Percentiles rank a stretch among this genome's conserved stretches.
These are phyloP conservation scores for Semicossyphus pulcher DNA, from an alignment of 2,113 vertebrate species.

Conservation along the genomic window DNA sequence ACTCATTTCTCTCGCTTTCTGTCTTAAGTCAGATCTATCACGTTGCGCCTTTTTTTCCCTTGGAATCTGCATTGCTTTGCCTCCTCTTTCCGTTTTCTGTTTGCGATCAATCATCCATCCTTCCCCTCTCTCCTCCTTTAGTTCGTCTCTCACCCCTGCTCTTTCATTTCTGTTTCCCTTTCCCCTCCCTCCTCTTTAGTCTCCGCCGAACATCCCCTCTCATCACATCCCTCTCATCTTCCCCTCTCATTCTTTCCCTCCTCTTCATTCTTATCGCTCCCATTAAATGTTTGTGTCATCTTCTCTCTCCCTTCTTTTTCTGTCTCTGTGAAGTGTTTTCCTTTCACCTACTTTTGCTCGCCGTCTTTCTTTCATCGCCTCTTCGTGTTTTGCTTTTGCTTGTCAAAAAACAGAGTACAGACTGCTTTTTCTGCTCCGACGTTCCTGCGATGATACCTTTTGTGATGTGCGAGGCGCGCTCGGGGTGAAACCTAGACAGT, in stretches of 20 bases:
- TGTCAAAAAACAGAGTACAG: slow-evolving; percentile 49
- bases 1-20: neutral
- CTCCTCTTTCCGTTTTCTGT: slow-evolving; percentile 34
- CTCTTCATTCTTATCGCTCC: slow-evolving; percentile 21
- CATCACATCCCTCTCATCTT: slow-evolving; percentile 24
- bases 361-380: slow-evolving; percentile 15
- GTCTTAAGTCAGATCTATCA: slow-evolving; percentile 4
- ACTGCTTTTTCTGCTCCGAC: slow-evolving; percentile 20
- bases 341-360: slow-evolving; percentile 1
- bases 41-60: slow-evolving; percentile 1
- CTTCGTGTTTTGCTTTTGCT: slow-evolving; percentile 39
- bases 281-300: slow-evolving; percentile 37
- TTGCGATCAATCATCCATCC: slow-evolving; percentile 39
- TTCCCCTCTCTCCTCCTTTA: neutral
- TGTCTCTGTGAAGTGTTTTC: neutral
- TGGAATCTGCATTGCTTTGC: slow-evolving; percentile 9
- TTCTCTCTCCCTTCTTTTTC: neutral
- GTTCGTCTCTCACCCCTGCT: neutral
- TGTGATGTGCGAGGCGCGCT: slow-evolving; percentile 22
- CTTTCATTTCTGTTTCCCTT: neutral
- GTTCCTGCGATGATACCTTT: too few species aligned
- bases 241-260: slow-evolving; percentile 11
- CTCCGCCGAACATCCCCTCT: slow-evolving; percentile 30
- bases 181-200: neutral
- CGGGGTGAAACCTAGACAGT: slow-evolving; percentile 8